A percentile compares a stretch with the other conserved stretches of the same genome.
Evolutionary conservation across 2,797 vertebrate species (phyloP).

Genomic region (Sebastes itinus): DNA sequence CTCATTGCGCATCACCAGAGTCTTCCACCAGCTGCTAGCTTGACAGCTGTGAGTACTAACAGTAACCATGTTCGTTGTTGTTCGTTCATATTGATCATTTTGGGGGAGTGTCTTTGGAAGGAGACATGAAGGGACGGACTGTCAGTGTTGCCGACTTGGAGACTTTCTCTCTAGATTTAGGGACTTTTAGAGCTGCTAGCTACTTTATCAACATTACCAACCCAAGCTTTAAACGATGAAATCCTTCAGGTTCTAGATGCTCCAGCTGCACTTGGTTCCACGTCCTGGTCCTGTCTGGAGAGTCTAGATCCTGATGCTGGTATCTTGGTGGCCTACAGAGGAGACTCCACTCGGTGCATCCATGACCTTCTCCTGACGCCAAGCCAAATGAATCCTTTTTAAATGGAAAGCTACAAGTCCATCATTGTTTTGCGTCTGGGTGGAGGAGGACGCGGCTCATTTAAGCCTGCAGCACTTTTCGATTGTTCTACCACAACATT

Average conservation of each 20-base stretch:
- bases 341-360: not conserved
- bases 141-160: too few relatives aligned
- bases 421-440: not conserved
- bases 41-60: too few relatives aligned
- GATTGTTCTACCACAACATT: slow-evolving; percentile 30
- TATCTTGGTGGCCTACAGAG: not conserved
- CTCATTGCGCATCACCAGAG: too few relatives aligned
- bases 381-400: not conserved
- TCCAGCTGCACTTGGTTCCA: not conserved
- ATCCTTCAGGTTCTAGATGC: not conserved
- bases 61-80: too few relatives aligned
- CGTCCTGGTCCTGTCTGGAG: not conserved
- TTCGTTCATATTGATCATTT: too few relatives aligned
- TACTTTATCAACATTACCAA: too few relatives aligned
- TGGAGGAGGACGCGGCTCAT: slow-evolving; percentile 17
- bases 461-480: not conserved
- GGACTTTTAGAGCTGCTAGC: too few relatives aligned
- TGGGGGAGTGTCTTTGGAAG: too few relatives aligned
- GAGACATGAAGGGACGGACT: too few relatives aligned
- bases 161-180: too few relatives aligned
- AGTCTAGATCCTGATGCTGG: not conserved
- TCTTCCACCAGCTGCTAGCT: too few relatives aligned
- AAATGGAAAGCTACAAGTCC: slow-evolving; percentile 6
- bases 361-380: not conserved
- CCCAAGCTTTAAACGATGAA: not conserved